Evolutionary conservation across 2,113 vertebrate species (phyloP).

Genomic region (Urocynchramus pylzowi): DNA sequence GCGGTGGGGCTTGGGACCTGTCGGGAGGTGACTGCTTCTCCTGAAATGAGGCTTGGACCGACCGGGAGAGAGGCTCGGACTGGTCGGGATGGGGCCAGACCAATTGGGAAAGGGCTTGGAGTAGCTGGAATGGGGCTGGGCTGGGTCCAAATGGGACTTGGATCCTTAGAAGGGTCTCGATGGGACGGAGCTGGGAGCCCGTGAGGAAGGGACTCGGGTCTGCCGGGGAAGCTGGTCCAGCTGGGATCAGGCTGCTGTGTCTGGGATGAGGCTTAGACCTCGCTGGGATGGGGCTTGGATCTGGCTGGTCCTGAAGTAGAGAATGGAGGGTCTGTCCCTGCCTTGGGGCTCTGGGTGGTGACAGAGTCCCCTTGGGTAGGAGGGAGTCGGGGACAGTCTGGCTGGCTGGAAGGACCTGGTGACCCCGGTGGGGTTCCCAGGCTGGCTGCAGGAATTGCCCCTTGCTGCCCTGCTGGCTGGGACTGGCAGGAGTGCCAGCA

Average conservation of each 20-base stretch:
- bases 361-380: not conserved
- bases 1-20: not conserved
- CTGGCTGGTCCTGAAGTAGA: not conserved
- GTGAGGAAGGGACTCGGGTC: not conserved
- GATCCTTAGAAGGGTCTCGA: not conserved
- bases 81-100: not conserved
- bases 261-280: not conserved
- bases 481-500: not conserved
- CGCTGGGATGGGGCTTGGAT: not conserved
- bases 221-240: not conserved
- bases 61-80: not conserved
- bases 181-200: not conserved
- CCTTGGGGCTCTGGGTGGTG: not conserved
- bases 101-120: not conserved
- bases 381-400: fast-evolving
- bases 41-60: not conserved
- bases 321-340: fast-evolving
- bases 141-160: not conserved
- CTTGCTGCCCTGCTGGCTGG: not conserved
- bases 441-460: fast-evolving
- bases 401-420: not conserved
- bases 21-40: not conserved
- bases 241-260: not conserved
- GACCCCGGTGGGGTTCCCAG: fast-evolving
- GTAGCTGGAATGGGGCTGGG: not conserved